phyloP scores from a whole-genome alignment of 2,797 vertebrate genomes.

The Hippopotamyrus pictus region DNA sequence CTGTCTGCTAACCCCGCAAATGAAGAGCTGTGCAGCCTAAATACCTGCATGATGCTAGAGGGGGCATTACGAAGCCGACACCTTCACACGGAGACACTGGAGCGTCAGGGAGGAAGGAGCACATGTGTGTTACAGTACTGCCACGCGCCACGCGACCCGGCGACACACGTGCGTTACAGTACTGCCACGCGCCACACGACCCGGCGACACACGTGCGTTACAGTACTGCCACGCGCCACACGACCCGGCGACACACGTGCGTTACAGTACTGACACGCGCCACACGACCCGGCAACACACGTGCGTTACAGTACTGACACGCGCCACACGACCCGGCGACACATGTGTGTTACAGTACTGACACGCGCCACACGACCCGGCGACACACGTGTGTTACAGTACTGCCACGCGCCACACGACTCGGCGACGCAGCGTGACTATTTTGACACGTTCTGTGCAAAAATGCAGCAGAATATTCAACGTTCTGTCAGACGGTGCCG shows the following conservation, averaged over 20 bases:
- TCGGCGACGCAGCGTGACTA: not conserved
- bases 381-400: too few species aligned
- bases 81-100: not conserved
- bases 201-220: not conserved
- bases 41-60: not conserved
- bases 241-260: not conserved
- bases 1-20: not conserved
- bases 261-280: not conserved
- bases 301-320: too few species aligned
- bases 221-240: not conserved
- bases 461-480: not conserved
- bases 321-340: too few species aligned
- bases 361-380: too few species aligned
- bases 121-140: not conserved
- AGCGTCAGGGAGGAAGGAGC: not conserved
- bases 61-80: not conserved
- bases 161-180: not conserved
- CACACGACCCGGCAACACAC: too few species aligned
- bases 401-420: too few species aligned
- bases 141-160: not conserved
- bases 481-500: not conserved
- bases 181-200: not conserved
- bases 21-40: not conserved
- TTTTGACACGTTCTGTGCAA: not conserved
- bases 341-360: too few species aligned